These are phyloP conservation scores for Etheostoma cragini DNA, from an alignment of 2,113 vertebrate genomes.

Conservation along the genomic window DNA sequence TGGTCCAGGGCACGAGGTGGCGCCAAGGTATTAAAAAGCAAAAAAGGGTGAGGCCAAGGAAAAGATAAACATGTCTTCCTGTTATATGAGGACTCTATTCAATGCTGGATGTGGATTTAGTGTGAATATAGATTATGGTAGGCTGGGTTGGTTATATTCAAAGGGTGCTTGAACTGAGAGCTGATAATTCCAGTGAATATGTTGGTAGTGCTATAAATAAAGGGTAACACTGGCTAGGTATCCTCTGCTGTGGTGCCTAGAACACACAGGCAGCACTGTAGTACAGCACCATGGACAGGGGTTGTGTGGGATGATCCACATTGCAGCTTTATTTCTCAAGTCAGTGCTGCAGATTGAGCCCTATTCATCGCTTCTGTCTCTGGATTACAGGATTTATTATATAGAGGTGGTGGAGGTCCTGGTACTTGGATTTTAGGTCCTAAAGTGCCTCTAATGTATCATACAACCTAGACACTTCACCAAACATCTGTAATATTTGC, in stretches of 20 bases:
- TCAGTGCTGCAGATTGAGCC: background rate
- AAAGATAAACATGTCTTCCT: constrained; percentile 25
- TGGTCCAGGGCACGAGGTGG: constrained; percentile 49
- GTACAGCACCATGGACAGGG: constrained; percentile 47
- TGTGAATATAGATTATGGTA: background rate
- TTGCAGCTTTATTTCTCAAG: background rate
- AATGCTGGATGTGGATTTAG: background rate
- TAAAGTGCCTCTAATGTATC: background rate
- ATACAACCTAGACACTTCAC: background rate
- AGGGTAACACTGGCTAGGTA: background rate
- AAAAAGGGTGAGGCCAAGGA: constrained; percentile 57
- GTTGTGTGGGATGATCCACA: background rate
- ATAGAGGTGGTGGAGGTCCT: background rate
- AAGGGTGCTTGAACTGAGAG: background rate
- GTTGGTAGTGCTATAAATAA: background rate
- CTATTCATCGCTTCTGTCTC: background rate
- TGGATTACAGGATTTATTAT: background rate
- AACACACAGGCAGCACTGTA: background rate
- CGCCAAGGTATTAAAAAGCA: constrained; percentile 26
- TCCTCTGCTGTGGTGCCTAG: background rate
- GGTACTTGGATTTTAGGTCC: background rate
- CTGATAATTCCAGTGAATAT: background rate
- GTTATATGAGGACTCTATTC: background rate
- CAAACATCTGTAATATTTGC: background rate
- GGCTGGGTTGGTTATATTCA: background rate